Base-by-base conservation (phyloP, 2,888 invertebrate genomes). In the Aphidoletes aphidimyza region DNA sequence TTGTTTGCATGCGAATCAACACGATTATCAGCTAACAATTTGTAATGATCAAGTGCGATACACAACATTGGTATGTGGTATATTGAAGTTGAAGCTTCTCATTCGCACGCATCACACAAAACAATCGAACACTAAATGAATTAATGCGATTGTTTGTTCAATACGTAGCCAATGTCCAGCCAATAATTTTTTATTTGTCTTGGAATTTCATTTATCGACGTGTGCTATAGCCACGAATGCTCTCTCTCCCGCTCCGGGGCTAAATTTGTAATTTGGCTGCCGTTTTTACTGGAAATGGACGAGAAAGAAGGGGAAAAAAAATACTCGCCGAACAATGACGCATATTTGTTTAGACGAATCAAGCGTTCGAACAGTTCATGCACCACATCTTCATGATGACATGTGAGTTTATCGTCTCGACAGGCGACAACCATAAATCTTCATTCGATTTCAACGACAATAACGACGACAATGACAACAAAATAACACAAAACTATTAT, bases 101-200 rank as follows among this genome's bases (percentile, higher is more conserved):
- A 42, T 42, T 54, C 54, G 22, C 47, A 19, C 47, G 17, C 26
- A 54, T 54, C 54, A 54, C 54, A 54, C 47, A 47, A 47, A 54
- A 54, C 54, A 54, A 47, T 14, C 54, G 22, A 47, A 54, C 54
- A 54, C 11, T 11, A 22, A 54, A 54, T 54, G 54, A 54, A 54
- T 54, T 54, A 54, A 54, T 54, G 26, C 11, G 54, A 54, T 47
- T n/a, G n/a, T n/a, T 54, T 54, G 3, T 2, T 8, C 54, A 26
- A 54, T n/a, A n/a, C n/a, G n/a, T n/a, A 54, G 54, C 54, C 54
- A 54, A 54, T 54, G 54, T 19, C 26, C 54, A 54, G 26, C 54
- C 5, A 54, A 54, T 54, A 26, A n/a, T 54, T 26, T 5, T 22
- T 47, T 47, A 2, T 47, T 17, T 47, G 8, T 17, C 47, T 47